Evolutionary conservation across 2,113 vertebrate species (phyloP), one percentile per base, ranked within the genome.

Genomic region (Orientallactaga bullata): DNA sequence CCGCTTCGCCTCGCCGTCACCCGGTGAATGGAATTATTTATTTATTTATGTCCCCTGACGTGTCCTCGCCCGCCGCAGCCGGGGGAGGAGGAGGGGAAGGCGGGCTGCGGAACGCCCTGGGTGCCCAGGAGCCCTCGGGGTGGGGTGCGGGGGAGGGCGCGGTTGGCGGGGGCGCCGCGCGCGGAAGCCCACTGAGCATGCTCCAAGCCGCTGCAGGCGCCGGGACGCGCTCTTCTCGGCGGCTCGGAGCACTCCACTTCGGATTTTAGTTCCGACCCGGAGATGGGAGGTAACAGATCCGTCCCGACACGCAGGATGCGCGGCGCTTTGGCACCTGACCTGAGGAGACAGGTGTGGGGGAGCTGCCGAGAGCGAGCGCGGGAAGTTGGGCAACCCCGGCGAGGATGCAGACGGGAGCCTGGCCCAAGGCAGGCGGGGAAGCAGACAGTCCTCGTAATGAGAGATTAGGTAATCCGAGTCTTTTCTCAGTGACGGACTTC

Each of bases 41-140:
- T 98, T 98, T 98, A 98, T 98, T 98, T 98, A 94, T 97, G 97
- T 87, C 96, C 97, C 97, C 84, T 96, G 95, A 97, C 95, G 94
- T 95, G 97, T 95, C 97, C 95, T 96, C 96, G 78, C 91, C 95
- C 71, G 96, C 93, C 32, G 80, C 83, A 42, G 88, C 85, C 42
- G 21, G 81, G 42, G 95, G 85, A 63, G 89, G 92, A 28, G 69
- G 23, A 72, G 35, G 60, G 76, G 82, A 94, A 72, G 94, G 91
- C 84, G 66, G 39, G 91, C 37, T 15, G 92, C 72, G 0, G 72
- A 66, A 81, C 63, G 66, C 91, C 83, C 89, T 47, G 0, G 89
- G 66, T 61, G 87, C 94, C 12, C 8, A 3, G 63, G 73, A 73
- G 81, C 82, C 47, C 55, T 55, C 21, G 21, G 21, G 10, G 28